phyloP scores from a whole-genome alignment of 2,888 invertebrate species.

The Ophion ventricosus region DNA sequence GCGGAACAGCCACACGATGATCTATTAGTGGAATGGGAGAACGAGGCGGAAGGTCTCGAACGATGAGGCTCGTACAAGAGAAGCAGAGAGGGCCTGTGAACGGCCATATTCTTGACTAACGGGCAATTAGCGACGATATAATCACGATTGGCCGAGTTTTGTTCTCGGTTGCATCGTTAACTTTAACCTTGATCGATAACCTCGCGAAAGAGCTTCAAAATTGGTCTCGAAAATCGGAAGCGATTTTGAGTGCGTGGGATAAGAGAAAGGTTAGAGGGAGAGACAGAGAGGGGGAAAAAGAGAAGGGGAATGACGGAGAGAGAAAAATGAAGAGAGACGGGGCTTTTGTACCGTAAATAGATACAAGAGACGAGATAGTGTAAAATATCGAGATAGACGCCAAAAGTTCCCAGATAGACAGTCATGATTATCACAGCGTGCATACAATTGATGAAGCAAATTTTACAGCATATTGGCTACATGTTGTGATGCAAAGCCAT shows the following conservation, averaged over 20 bases:
- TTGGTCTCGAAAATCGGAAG: neutral
- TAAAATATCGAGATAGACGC: neutral
- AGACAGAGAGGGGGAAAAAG: neutral
- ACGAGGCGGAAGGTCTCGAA: neutral
- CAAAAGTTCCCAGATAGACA: no score
- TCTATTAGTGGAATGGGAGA: constrained; percentile 16
- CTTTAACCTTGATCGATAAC: neutral
- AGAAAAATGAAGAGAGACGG: neutral
- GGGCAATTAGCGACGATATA: constrained; percentile 75
- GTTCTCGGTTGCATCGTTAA: neutral
- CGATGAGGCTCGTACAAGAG: neutral
- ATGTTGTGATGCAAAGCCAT: no score
- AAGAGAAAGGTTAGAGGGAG: neutral
- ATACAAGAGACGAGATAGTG: neutral
- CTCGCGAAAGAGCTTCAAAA: neutral
- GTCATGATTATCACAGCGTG: no score
- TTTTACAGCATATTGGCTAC: no score
- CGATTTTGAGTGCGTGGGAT: neutral
- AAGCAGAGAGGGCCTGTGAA: no score
- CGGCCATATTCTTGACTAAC: constrained; percentile 56
- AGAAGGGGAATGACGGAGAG: neutral
- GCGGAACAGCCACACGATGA: neutral
- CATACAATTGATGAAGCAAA: no score
- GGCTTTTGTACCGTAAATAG: neutral
- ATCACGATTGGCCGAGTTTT: constrained; percentile 57